These are phyloP conservation scores for Phyllostomus discolor DNA, from an alignment of 2,113 vertebrate genomes.

Conservation along the genomic window DNA sequence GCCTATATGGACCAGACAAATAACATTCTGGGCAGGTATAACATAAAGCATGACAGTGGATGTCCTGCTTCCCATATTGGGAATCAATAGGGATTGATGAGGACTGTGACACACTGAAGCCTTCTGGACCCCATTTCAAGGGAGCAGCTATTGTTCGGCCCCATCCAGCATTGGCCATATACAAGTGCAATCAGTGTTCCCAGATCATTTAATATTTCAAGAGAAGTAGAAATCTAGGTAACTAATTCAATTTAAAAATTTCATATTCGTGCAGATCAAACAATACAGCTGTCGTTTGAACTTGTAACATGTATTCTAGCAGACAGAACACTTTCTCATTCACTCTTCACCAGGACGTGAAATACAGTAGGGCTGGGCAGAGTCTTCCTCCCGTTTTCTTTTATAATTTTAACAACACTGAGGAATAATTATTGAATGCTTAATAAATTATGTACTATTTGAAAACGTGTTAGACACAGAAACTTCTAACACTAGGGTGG, in stretches of 20 bases:
- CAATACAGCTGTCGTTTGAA: not conserved
- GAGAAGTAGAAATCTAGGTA: not conserved
- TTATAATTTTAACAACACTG: not conserved
- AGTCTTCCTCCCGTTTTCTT: not conserved
- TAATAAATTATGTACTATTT: not conserved
- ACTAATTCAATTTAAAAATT: not conserved
- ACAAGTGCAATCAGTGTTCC: not conserved
- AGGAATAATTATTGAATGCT: conserved; percentile 16
- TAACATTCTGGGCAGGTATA: not conserved
- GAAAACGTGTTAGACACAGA: not conserved
- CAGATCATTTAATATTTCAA: not conserved
- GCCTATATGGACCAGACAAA: not conserved
- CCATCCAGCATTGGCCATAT: not conserved
- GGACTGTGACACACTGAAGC: not conserved
- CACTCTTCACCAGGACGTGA: not conserved
- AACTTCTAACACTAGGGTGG: not conserved
- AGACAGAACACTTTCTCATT: not conserved
- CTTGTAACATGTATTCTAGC: not conserved
- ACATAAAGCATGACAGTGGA: not conserved
- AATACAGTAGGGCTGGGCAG: not conserved
- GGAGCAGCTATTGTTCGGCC: not conserved
- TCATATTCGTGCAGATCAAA: not conserved
- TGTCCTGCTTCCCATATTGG: not conserved
- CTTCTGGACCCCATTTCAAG: not conserved
- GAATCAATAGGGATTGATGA: not conserved